Conservation (phyloP, 2,113 vertebrate genomes). For the Varanus komodoensis region DNA sequence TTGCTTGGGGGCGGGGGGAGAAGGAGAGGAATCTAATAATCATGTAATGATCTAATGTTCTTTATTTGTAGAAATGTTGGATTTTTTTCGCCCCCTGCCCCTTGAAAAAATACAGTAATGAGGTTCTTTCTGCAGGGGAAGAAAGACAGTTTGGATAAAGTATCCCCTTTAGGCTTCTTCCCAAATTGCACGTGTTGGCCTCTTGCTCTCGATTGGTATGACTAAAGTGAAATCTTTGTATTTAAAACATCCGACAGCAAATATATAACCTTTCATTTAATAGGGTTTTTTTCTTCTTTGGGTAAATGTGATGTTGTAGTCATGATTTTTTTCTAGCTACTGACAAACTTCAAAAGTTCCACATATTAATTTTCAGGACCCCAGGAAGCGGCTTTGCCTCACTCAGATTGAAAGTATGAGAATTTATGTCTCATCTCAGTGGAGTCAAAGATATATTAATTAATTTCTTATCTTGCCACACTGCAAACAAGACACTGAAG, state of each 20-base stretch:
- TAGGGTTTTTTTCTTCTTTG: not conserved
- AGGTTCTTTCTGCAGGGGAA: not conserved
- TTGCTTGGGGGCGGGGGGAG: too few species aligned
- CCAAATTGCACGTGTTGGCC: not conserved
- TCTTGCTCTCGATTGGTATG: not conserved
- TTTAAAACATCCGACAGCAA: not conserved
- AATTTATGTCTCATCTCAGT: slow-evolving; percentile 57
- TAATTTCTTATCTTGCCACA: slow-evolving; percentile 64
- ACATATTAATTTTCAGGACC: not conserved
- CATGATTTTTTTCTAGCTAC: not conserved
- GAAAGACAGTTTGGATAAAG: not conserved
- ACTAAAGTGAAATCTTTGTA: not conserved
- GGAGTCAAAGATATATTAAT: slow-evolving; percentile 61
- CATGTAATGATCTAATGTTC: too few species aligned
- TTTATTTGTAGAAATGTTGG: too few species aligned
- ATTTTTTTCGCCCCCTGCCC: not conserved
- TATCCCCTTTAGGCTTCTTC: not conserved
- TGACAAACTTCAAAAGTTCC: not conserved
- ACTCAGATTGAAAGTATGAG: slow-evolving; percentile 45
- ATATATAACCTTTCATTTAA: not conserved
- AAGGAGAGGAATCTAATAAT: too few species aligned
- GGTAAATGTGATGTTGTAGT: too few species aligned
- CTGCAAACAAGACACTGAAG: slow-evolving; percentile 65
- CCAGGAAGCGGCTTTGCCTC: slow-evolving; percentile 8
- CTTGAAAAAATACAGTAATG: not conserved